phyloP scores from a whole-genome alignment of 2,113 vertebrate species.

The Oreochromis aureus region DNA sequence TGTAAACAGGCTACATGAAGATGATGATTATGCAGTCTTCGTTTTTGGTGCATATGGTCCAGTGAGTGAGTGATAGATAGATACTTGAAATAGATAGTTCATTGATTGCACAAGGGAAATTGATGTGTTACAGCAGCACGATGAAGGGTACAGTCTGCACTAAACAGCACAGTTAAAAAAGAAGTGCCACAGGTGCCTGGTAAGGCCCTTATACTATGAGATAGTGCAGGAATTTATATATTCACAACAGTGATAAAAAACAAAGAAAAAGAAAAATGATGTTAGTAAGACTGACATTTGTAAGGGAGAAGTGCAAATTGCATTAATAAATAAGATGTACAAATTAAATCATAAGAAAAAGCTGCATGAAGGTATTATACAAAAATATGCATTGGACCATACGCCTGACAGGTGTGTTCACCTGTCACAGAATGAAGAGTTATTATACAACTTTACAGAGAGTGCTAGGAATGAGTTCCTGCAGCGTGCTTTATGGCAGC shows the following conservation, averaged over 20 bases:
- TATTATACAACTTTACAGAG: neutral
- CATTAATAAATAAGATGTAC: neutral
- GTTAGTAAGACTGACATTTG: accelerated
- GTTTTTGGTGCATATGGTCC: neutral
- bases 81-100: neutral
- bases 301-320: neutral
- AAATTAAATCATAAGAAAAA: neutral
- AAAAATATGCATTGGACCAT: neutral
- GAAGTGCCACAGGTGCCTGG: neutral
- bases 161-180: neutral
- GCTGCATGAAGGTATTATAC: neutral
- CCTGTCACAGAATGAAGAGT: neutral
- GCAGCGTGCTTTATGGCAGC: accelerated
- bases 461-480: neutral
- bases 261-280: neutral
- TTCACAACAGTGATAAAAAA: neutral
- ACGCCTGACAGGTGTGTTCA: accelerated
- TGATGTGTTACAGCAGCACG: neutral
- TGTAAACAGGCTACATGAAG: neutral
- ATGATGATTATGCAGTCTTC: neutral
- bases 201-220: neutral
- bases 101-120: neutral
- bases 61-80: neutral
- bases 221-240: neutral
- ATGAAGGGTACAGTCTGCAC: neutral